Evolutionary conservation across 2,888 invertebrate genomes (phyloP), one percentile per base, ranked within the genome.

Genomic region (Anthophora plumipes): DNA sequence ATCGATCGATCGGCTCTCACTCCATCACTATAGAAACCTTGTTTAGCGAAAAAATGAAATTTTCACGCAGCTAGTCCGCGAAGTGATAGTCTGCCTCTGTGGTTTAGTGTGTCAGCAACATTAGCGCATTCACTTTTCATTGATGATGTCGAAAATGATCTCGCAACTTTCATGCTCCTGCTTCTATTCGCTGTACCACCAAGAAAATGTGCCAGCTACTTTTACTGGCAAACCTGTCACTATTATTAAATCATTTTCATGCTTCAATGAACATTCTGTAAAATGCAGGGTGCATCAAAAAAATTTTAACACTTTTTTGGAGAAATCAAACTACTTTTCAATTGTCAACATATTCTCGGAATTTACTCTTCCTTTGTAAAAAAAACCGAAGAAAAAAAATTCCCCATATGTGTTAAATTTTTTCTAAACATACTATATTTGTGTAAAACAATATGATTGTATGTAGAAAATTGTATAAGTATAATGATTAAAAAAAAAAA

Each of bases 1-100:
- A 11, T 46, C 59, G 54, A 64, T 67, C 69, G 54, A 46, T 66
- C 20, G n/a, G 17, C 70, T 69, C 46, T 70, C 43, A 61, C 67
- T 59, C 31, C 17, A 60, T 31, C 59, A 12, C 9, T 67, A 39
- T 22, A 52, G 64, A 43, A 73, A 69, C 50, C 50, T 68, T 77
- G 63, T 52, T 20, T 25, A 60, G 54, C 5, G n/a, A 43, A 72
- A 52, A 69, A 68, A 74, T 68, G 12, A 46, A n/a, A 64, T 64
- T 78, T 52, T 60, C 60, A 37, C 55, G 31, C 25, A 12, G 31
- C 52, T 3, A 46, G 20, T 61, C 20, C 7, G 54, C 52, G 9
- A 69, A 12, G 43, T 39, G 3, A 25, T n/a, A 12, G 17, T 39
- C 37, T 25, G 17, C n/a, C 12, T 14, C 41, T 60, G 4, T 12